These are phyloP conservation scores for Ectemnius cavifrons DNA, from an alignment of 2,888 invertebrate genomes.

Conservation along the genomic window DNA sequence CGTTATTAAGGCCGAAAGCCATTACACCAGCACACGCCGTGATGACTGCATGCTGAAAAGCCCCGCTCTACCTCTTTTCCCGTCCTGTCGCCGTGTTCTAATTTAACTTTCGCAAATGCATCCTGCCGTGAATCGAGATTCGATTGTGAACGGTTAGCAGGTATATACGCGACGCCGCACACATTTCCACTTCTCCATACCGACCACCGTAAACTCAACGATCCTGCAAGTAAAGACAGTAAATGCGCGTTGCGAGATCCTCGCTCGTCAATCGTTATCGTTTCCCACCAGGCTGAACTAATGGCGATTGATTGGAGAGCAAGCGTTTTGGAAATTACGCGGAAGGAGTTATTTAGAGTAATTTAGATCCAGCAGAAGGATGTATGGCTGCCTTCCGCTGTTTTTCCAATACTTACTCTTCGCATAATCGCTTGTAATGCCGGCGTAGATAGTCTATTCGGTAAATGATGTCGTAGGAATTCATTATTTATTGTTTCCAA, in stretches of 20 bases:
- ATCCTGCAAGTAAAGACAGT: no score
- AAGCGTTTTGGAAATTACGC: no score
- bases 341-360: no score
- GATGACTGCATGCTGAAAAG: slow-evolving; percentile 18
- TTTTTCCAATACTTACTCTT: slow-evolving; percentile 29
- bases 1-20: slow-evolving; percentile 22
- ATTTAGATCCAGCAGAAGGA: not conserved
- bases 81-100: not conserved
- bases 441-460: slow-evolving; percentile 37
- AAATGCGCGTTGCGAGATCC: no score
- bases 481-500: slow-evolving; percentile 62
- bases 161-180: no score
- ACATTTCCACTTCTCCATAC: no score
- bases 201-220: no score
- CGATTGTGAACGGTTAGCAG: no score
- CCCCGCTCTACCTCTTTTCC: slow-evolving; percentile 1
- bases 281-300: not conserved
- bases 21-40: slow-evolving; percentile 14
- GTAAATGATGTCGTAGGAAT: slow-evolving; percentile 36
- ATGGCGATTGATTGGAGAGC: no score
- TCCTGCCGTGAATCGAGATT: no score
- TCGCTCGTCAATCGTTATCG: no score
- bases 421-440: slow-evolving; percentile 33
- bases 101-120: no score
- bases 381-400: not conserved